Conservation (phyloP, 2,113 vertebrate genomes). For the Oreochromis spilurus region DNA sequence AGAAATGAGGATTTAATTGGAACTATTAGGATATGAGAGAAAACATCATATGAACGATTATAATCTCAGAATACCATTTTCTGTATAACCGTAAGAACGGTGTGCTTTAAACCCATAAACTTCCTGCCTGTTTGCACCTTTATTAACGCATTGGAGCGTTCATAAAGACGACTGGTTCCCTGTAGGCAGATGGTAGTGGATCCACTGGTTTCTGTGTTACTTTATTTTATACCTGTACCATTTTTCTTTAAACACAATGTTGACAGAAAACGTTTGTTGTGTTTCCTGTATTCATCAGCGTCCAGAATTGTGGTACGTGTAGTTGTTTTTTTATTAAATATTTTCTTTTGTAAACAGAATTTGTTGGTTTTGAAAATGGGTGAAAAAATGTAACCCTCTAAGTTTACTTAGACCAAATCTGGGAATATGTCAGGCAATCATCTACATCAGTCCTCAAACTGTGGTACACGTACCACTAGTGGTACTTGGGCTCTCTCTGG, state of each 20-base stretch:
- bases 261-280: background rate
- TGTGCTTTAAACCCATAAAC: background rate
- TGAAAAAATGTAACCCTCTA: background rate
- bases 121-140: background rate
- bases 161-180: background rate
- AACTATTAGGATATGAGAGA: accelerated
- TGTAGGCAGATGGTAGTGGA: background rate
- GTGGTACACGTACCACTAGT: background rate
- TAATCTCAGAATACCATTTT: background rate
- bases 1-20: background rate
- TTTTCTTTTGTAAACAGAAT: background rate
- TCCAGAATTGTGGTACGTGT: background rate
- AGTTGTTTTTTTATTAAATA: background rate
- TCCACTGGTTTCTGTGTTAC: background rate
- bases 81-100: background rate
- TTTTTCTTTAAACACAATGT: background rate
- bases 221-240: background rate
- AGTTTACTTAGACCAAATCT: background rate
- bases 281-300: background rate
- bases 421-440: background rate
- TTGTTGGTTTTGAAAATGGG: background rate
- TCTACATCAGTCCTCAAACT: background rate
- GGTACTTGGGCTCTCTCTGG: background rate
- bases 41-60: background rate
- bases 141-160: background rate